These are phyloP conservation scores for Ectemnius cavifrons DNA, from an alignment of 2,888 invertebrate species.

Conservation along the genomic window DNA sequence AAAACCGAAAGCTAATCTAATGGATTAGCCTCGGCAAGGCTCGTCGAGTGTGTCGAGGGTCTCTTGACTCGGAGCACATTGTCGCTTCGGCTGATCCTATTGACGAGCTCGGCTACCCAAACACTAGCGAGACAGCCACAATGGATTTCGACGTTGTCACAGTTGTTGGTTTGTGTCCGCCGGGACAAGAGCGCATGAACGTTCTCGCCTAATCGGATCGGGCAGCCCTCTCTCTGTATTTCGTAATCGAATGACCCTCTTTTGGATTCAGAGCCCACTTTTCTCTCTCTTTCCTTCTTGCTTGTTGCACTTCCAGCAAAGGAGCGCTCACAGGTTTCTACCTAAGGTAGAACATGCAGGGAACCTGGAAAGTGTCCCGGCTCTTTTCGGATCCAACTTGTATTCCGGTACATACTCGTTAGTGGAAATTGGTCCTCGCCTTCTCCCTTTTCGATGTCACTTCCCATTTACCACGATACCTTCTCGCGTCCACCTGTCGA, in stretches of 20 bases:
- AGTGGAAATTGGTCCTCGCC: too few species aligned
- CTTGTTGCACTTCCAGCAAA: too few species aligned
- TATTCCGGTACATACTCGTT: too few species aligned
- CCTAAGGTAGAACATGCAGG: too few species aligned
- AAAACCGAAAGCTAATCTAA: slow-evolving; percentile 59
- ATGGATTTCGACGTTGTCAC: slow-evolving; percentile 26
- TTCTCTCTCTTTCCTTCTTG: slow-evolving; percentile 8
- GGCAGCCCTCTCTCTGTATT: slow-evolving; percentile 52
- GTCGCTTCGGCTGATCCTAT: slow-evolving; percentile 65
- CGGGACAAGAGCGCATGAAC: slow-evolving; percentile 45
- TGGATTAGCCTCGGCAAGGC: slow-evolving; percentile 58
- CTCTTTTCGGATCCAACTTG: too few species aligned
- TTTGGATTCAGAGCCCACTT: slow-evolving; percentile 9
- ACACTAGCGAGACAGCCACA: slow-evolving; percentile 21
- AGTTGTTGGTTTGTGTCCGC: slow-evolving; percentile 48
- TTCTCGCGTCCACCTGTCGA: too few species aligned
- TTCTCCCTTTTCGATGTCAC: too few species aligned
- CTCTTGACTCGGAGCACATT: slow-evolving; percentile 73
- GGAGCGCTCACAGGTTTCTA: too few species aligned
- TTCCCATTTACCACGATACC: too few species aligned
- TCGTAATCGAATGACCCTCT: slow-evolving; percentile 60
- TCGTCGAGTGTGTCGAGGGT: slow-evolving; percentile 52
- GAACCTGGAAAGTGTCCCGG: too few species aligned
- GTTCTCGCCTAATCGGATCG: slow-evolving; percentile 71
- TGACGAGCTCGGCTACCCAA: slow-evolving; percentile 43